Evolutionary conservation across 2,113 vertebrate species (phyloP).

Genomic region (Oryzias curvinotus): DNA sequence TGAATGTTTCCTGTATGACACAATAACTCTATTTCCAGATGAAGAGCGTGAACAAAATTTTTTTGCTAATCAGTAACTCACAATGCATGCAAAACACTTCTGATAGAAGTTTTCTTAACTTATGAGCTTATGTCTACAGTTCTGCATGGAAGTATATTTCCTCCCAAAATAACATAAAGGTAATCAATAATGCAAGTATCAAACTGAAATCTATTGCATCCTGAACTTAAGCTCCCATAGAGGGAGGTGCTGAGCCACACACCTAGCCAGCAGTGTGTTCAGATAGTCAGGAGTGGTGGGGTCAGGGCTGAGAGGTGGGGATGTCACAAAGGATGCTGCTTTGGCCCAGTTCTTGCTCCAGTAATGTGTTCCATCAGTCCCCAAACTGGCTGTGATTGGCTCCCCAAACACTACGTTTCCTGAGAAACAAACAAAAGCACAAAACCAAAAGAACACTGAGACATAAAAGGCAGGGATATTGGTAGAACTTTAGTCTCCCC

Average conservation of each 20-base stretch:
- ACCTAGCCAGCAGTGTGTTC: conserved; percentile 95
- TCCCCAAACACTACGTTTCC: conserved; percentile 97
- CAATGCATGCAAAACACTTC: no score
- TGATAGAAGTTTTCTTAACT: no score
- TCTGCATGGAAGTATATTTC: no score
- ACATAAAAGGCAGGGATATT: neutral
- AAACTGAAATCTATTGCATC: neutral
- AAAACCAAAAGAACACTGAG: neutral
- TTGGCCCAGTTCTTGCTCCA: conserved; percentile 99
- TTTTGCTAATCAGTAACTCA: neutral
- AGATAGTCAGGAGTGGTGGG: conserved; percentile 97
- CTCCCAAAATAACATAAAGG: no score
- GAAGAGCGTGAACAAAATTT: conserved; percentile 12
- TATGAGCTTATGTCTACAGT: no score
- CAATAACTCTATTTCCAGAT: conserved; percentile 18
- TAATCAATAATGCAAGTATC: no score
- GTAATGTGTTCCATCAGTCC: conserved; percentile 95
- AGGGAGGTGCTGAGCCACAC: neutral
- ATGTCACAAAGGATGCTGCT: conserved; percentile 93
- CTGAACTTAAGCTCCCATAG: neutral
- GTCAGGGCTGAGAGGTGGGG: conserved; percentile 94
- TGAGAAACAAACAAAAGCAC: conserved; percentile 45
- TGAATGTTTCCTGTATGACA: conserved; percentile 16
- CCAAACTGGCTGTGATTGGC: conserved; percentile 93
- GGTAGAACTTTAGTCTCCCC: neutral